These are phyloP conservation scores for Halocaridina rubra DNA, from an alignment of 2,888 invertebrate species.

Conservation along the genomic window DNA sequence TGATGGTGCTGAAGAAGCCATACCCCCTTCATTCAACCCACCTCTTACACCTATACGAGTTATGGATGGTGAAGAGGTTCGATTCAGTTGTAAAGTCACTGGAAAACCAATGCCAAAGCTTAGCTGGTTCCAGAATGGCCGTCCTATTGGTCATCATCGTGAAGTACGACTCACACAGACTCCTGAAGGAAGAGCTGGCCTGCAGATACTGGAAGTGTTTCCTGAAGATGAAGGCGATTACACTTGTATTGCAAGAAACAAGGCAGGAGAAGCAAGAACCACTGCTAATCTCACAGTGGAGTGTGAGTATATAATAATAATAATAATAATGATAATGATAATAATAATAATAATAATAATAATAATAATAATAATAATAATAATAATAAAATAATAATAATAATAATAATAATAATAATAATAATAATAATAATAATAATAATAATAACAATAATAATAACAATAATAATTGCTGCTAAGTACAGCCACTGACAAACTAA, in stretches of 20 bases:
- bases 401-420: not conserved
- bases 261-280: slow-evolving; percentile 83
- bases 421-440: not conserved
- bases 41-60: slow-evolving; percentile 79
- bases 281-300: slow-evolving; percentile 83
- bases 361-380: not conserved
- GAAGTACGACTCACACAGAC: slow-evolving; percentile 77
- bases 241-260: slow-evolving; percentile 83
- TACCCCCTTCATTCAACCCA: slow-evolving; percentile 79
- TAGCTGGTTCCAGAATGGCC: slow-evolving; percentile 84
- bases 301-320: slow-evolving; percentile 72
- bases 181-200: slow-evolving; percentile 81
- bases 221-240: slow-evolving; percentile 92
- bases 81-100: slow-evolving; percentile 80
- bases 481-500: too few relatives aligned
- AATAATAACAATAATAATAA: not conserved
- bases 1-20: slow-evolving; percentile 55
- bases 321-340: not conserved
- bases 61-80: slow-evolving; percentile 90
- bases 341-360: not conserved
- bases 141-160: slow-evolving; percentile 78
- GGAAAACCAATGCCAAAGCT: slow-evolving; percentile 84
- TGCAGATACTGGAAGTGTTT: slow-evolving; percentile 87
- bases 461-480: too few relatives aligned
- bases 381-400: too few relatives aligned